Evolutionary conservation across 92 coral and sea anemone species (phyloP).

Genomic region (Anthopleura xanthogrammica): DNA sequence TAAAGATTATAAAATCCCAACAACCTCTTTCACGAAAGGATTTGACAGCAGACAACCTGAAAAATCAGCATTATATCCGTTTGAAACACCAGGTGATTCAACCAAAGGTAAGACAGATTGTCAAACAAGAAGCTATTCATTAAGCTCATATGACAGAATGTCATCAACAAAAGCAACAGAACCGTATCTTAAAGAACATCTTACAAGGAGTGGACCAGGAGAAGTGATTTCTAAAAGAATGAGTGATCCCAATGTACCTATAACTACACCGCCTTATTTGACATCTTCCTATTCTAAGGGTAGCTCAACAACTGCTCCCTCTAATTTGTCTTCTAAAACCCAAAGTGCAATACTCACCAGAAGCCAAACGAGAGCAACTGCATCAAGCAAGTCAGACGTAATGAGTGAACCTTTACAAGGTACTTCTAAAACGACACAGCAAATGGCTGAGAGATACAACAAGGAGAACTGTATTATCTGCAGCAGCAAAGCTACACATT

Average conservation of each 20-base stretch:
- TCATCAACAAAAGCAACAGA: not conserved
- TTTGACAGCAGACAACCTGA: not conserved
- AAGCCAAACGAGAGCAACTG: not conserved
- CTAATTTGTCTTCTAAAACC: not conserved
- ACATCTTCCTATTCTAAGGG: conserved; percentile 1
- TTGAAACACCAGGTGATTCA: not conserved
- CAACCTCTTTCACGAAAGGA: not conserved
- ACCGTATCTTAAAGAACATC: not conserved
- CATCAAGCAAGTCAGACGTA: not conserved
- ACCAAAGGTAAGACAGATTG: not conserved
- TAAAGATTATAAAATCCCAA: not conserved
- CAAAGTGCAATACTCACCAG: not conserved
- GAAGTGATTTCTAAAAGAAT: not conserved
- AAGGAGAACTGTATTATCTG: not conserved
- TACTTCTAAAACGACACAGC: not conserved
- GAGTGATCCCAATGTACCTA: not conserved
- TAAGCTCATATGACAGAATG: not conserved
- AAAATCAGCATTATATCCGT: not conserved
- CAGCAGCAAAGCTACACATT: not conserved
- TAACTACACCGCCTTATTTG: not conserved
- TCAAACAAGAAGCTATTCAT: not conserved
- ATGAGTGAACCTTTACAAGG: not conserved
- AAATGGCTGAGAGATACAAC: not conserved
- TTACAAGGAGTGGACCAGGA: not conserved
- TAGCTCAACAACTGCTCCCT: not conserved